These are phyloP conservation scores for Bovichtus diacanthus DNA, from an alignment of 2,797 vertebrate species.

Conservation along the genomic window DNA sequence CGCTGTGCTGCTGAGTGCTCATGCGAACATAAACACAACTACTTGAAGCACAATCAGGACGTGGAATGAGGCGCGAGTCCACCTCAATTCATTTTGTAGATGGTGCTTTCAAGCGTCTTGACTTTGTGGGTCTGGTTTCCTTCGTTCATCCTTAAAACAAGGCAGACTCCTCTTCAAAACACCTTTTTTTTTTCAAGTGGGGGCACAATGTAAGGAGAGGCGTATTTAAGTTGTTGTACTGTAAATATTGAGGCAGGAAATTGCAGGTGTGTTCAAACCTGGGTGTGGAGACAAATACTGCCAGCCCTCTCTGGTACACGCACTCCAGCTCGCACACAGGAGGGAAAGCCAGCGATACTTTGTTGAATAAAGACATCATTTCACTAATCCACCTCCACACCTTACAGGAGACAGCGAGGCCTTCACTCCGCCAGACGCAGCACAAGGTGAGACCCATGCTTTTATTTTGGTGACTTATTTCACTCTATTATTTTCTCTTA, in stretches of 20 bases:
- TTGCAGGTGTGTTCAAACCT: conserved; percentile 79
- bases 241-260: conserved; percentile 70
- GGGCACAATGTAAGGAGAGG: conserved; percentile 12
- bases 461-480: not conserved
- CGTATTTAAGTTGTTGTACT: conserved; percentile 19
- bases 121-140: not conserved
- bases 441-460: conserved; percentile 60
- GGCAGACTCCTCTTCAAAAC: not conserved
- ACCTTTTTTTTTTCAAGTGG: not conserved
- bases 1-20: conserved; percentile 42
- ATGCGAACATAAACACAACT: conserved; percentile 38
- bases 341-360: conserved; percentile 21
- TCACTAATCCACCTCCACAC: conserved; percentile 32
- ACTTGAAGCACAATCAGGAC: conserved; percentile 29
- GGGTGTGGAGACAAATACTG: conserved; percentile 76
- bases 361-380: conserved; percentile 23
- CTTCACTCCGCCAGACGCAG: conserved; percentile 34
- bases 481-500: not conserved
- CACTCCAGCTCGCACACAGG: conserved; percentile 40
- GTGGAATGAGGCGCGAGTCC: conserved; percentile 11
- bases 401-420: conserved; percentile 46
- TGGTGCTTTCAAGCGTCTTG: conserved; percentile 12
- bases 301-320: conserved; percentile 40
- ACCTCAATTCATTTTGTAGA: not conserved
- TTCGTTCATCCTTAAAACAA: not conserved